Base-by-base conservation (phyloP, 2,888 invertebrate genomes). In the Pomacea canaliculata region DNA sequence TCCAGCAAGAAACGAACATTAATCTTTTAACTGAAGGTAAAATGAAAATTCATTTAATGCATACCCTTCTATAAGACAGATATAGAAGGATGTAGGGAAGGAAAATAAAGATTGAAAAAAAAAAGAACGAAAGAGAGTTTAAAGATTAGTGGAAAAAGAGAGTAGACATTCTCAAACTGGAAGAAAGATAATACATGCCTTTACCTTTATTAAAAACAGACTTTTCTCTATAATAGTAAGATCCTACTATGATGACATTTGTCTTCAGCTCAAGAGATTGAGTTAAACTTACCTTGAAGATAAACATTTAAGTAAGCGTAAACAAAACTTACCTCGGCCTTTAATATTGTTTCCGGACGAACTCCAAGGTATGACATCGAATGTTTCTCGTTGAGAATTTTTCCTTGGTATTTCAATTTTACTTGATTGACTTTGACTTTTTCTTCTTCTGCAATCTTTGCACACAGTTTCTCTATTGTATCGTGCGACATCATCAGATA, bases 321-420 rank as follows among this genome's bases (percentile, higher is more conserved):
- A 56, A 56, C 16, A 10, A 10, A 19, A 78, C 78, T 78, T 83
- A 89, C 88, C 86, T 89, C 88, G 48, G 83, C 86, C 75, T 87
- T 88, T 18, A 89, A 79, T 37, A 89, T 87, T 0, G 88, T 89
- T 76, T 88, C 89, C 0, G 82, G 80, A 37, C 86, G 77, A 9
- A 89, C 81, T 23, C 89, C 89, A 19, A 87, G 80, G 71, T 85
- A 84, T 19, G 83, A 80, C 7, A 88, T 78, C 1, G 87, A 84
- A 67, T 85, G 81, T 1, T 63, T 69, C 67, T 77, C 83, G 65
- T 86, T 80, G 12, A 89, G 81, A 7, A 84, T 79, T 79, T 89
- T 89, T 12, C 89, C 89, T 69, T 87, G 87, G 78, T 88, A 89
- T 77, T 88, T 88, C 13, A 89, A 76, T 3, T 82, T 63, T 12